phyloP scores from a whole-genome alignment of 2,797 vertebrate species.

The Rhinogobio ventralis region DNA sequence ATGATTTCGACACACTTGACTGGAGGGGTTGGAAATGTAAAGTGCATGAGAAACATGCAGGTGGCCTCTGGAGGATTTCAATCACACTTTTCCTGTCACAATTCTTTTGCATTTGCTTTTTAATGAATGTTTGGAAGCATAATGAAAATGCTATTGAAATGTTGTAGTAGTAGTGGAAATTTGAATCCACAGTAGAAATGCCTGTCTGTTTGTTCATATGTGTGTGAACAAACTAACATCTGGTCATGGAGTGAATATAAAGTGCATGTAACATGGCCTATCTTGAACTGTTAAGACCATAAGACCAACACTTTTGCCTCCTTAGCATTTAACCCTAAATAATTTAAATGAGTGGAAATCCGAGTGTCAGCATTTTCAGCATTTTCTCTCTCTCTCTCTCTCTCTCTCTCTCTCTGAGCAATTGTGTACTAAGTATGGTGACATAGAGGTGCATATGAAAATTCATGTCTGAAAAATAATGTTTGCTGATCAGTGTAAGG shows the following conservation, averaged over 20 bases:
- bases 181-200: not conserved
- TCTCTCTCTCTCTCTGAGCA: not conserved
- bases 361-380: not conserved
- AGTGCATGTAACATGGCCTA: not conserved
- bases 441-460: not conserved
- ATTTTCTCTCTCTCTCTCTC: not conserved
- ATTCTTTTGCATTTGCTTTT: not conserved
- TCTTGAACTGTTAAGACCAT: constrained; percentile 3
- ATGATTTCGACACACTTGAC: constrained; percentile 40
- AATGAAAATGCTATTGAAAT: not conserved
- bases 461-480: not conserved
- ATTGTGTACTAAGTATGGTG: not conserved
- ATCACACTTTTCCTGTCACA: constrained; percentile 1
- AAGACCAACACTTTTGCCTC: not conserved
- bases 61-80: constrained; percentile 12
- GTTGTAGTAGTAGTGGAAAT: not conserved
- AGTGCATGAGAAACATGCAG: constrained; percentile 2
- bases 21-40: constrained; percentile 32
- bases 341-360: not conserved
- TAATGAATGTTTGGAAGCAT: not conserved
- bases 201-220: not conserved
- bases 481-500: not conserved
- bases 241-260: no score
- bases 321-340: not conserved
- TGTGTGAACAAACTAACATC: not conserved